A percentile compares a stretch with the other conserved stretches of the same genome.
phyloP scores from a whole-genome alignment of 2,797 vertebrate species.

The Glyptemys insculpta region DNA sequence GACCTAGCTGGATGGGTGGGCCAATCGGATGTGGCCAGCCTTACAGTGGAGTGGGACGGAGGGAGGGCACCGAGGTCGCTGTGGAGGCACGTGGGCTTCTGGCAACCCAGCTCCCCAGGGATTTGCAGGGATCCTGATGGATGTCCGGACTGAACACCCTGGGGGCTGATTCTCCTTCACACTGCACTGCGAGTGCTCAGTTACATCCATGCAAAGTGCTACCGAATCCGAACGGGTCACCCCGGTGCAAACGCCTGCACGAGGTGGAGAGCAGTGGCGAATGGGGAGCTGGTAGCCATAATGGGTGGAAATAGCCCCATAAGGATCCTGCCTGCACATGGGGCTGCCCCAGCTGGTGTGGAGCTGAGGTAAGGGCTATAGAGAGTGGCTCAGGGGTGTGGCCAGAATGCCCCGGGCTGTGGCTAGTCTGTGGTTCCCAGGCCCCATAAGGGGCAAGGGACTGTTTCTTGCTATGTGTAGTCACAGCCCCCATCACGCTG shows the following conservation, averaged over 20 bases:
- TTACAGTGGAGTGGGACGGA: not conserved
- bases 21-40: not conserved
- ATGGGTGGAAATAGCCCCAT: not conserved
- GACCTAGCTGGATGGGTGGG: not conserved
- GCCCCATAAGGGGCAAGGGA: not conserved
- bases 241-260: not conserved
- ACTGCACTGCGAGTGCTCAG: not conserved
- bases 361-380: not conserved
- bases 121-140: not conserved
- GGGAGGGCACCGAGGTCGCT: too few relatives aligned
- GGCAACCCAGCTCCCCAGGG: not conserved
- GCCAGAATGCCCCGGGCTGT: not conserved
- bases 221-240: not conserved
- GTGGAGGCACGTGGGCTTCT: not conserved
- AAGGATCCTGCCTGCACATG: not conserved
- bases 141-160: not conserved
- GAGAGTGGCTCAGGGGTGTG: not conserved
- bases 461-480: not conserved
- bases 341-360: not conserved
- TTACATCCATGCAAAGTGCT: not conserved
- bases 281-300: not conserved
- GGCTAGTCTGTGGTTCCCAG: not conserved
- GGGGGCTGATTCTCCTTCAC: not conserved
- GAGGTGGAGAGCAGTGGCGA: not conserved
- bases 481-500: not conserved